Evolutionary conservation across 2,113 vertebrate genomes (phyloP).

Genomic region (Lepidothrix coronata): DNA sequence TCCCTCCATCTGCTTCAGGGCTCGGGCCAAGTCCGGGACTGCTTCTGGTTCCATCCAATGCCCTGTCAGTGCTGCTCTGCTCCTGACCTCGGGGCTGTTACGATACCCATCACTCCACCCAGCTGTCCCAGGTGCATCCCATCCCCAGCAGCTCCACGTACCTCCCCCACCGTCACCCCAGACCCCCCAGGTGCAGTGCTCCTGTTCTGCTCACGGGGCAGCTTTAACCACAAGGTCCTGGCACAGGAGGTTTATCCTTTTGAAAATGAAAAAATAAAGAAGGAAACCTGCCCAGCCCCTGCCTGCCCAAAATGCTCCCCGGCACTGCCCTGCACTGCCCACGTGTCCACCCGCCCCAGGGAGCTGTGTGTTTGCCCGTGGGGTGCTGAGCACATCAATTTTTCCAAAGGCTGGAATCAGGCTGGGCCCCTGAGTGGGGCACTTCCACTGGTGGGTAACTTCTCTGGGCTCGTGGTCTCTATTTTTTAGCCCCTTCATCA

Average conservation of each 20-base stretch:
- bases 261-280: not conserved
- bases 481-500: not conserved
- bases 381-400: fast-evolving
- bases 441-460: not conserved
- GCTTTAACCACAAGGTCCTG: not conserved
- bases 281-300: not conserved
- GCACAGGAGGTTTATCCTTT: not conserved
- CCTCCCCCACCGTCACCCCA: not conserved
- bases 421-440: not conserved
- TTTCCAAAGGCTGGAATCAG: not conserved
- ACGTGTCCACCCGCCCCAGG: fast-evolving
- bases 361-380: fast-evolving
- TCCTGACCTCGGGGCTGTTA: not conserved
- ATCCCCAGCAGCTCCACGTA: not conserved
- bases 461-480: not conserved
- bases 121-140: not conserved
- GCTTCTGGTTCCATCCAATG: fast-evolving
- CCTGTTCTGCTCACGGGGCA: not conserved
- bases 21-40: not conserved
- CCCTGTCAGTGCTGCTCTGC: not conserved
- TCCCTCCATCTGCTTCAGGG: not conserved
- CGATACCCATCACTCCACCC: not conserved
- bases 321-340: not conserved
- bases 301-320: too few species aligned
- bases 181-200: not conserved